Percentiles rank a stretch among this genome's conserved stretches.
These are phyloP conservation scores for Crotalus viridis DNA, from an alignment of 2,113 vertebrate species.

Conservation along the genomic window DNA sequence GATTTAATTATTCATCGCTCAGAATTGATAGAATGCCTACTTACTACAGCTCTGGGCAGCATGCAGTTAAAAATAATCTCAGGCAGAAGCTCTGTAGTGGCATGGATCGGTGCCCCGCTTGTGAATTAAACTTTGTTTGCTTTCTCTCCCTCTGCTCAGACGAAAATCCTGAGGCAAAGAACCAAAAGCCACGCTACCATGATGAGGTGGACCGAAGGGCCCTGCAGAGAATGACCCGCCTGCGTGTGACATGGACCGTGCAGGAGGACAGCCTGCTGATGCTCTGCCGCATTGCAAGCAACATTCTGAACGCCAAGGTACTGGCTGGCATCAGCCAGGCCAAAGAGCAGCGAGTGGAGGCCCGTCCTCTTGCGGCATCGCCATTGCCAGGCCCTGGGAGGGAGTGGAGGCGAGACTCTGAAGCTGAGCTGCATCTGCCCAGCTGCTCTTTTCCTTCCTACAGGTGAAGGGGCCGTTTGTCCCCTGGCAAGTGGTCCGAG, in stretches of 20 bases:
- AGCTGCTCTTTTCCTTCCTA: not conserved
- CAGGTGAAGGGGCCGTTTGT: slow-evolving; percentile 89
- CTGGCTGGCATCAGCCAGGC: not conserved
- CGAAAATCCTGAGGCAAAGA: slow-evolving; percentile 55
- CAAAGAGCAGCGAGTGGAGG: rapidly evolving
- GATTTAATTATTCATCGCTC: not conserved
- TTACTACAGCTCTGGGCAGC: not conserved
- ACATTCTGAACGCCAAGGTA: slow-evolving; percentile 90
- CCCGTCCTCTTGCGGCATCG: not conserved
- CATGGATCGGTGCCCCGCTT: not conserved
- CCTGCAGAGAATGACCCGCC: slow-evolving; percentile 87
- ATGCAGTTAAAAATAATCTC: not conserved
- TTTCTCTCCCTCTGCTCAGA: not conserved
- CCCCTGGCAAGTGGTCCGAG: slow-evolving; percentile 88
- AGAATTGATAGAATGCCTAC: not conserved
- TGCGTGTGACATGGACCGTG: slow-evolving; percentile 87
- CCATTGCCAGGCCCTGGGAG: not conserved
- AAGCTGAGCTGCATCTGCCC: not conserved
- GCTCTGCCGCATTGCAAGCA: slow-evolving; percentile 88
- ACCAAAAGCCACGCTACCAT: slow-evolving; percentile 73
- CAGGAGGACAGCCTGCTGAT: slow-evolving; percentile 92
- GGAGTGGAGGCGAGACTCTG: rapidly evolving
- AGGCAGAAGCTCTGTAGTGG: not conserved
- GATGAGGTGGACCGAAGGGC: slow-evolving; percentile 88
- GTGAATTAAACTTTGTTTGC: not conserved